These are phyloP conservation scores for Eumerus sabulonum DNA, from an alignment of 2,888 invertebrate genomes.

Conservation along the genomic window DNA sequence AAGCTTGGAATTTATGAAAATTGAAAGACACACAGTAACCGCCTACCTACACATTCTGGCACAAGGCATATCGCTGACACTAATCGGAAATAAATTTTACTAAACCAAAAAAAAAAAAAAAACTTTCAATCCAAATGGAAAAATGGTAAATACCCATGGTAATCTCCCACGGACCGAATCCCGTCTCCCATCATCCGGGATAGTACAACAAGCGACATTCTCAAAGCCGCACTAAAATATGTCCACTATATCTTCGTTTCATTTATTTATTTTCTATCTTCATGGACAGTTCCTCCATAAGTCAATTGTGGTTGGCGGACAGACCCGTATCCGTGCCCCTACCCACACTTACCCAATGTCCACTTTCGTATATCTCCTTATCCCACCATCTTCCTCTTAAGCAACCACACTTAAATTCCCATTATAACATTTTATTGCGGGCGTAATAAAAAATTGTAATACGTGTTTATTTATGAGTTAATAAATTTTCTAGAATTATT, in stretches of 20 bases:
- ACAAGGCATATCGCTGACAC: slow-evolving; percentile 14
- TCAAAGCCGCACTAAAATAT: slow-evolving; percentile 40
- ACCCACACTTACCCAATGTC: slow-evolving; percentile 12
- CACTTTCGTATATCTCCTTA: slow-evolving; percentile 40
- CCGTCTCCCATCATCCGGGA: not conserved
- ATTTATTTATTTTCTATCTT: slow-evolving; percentile 45
- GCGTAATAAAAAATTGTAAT: slow-evolving; percentile 61
- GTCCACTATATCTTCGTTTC: slow-evolving; percentile 51
- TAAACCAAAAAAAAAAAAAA: slow-evolving; percentile 10
- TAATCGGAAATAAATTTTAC: slow-evolving; percentile 42
- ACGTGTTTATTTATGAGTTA: slow-evolving; percentile 70
- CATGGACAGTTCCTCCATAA: slow-evolving; percentile 26
- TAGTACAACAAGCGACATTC: not conserved
- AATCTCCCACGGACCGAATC: not conserved
- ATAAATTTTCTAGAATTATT: slow-evolving; percentile 69
- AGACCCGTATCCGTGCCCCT: slow-evolving; percentile 9
- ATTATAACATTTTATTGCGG: slow-evolving; percentile 62
- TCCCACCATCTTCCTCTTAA: not conserved
- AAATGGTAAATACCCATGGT: slow-evolving; percentile 3
- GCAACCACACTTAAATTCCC: slow-evolving; percentile 56
- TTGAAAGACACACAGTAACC: too few species aligned
- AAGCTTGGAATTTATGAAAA: too few species aligned
- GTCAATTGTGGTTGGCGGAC: slow-evolving; percentile 33
- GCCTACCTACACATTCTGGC: too few species aligned
- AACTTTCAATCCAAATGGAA: too few species aligned